Percentiles rank a stretch among this genome's conserved stretches.
Conservation (phyloP, 2,797 vertebrate genomes). For the Poeciliopsis turneri region DNA sequence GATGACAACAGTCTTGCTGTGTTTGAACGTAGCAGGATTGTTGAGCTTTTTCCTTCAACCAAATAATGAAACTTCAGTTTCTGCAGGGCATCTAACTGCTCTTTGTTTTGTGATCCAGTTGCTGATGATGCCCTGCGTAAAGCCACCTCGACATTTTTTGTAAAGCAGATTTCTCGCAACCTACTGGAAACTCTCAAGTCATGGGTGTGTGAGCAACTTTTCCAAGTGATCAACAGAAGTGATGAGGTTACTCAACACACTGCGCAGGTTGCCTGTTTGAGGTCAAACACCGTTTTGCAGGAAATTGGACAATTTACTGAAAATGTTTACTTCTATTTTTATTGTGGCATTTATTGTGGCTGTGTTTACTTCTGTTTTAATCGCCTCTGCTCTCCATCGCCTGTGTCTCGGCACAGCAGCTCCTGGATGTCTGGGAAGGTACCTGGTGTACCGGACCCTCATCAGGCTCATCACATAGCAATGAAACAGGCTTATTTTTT, state of each 20-base stretch:
- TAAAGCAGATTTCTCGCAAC: not conserved
- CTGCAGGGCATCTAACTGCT: not conserved
- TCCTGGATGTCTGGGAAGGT: not conserved
- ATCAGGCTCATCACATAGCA: not conserved
- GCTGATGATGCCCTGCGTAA: not conserved
- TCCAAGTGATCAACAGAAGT: not conserved
- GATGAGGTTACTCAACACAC: not conserved
- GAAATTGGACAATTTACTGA: not conserved
- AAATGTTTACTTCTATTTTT: not conserved
- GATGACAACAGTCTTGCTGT: too few relatives aligned
- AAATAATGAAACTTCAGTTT: not conserved
- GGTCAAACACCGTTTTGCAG: not conserved
- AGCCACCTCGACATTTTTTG: not conserved
- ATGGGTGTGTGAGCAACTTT: not conserved
- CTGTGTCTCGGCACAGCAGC: not conserved
- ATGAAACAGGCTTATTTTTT: not conserved
- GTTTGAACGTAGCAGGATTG: not conserved
- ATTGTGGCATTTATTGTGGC: not conserved
- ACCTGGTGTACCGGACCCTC: constrained; percentile 3
- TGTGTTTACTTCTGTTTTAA: not conserved
- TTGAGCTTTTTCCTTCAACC: not conserved
- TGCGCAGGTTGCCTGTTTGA: not conserved
- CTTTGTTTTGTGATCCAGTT: not conserved
- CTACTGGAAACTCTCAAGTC: not conserved
- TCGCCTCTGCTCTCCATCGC: too few relatives aligned